A percentile compares a stretch with the other conserved stretches of the same genome.
Conservation (phyloP, 2,113 vertebrate genomes). For the Lutjanus erythropterus region DNA sequence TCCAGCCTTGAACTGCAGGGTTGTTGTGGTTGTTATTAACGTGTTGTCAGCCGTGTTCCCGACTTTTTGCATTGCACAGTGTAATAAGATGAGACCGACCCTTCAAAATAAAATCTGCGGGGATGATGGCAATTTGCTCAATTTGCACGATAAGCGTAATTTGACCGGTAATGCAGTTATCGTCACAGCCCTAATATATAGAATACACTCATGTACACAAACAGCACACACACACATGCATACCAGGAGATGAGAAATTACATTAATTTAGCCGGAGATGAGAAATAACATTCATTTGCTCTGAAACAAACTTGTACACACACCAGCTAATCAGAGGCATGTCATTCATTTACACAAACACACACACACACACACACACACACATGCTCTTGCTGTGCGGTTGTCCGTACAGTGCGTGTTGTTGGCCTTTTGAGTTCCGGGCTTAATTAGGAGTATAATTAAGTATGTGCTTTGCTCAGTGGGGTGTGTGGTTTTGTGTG, state of each 20-base stretch:
- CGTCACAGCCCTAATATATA: no score
- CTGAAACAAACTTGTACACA: conserved; percentile 31
- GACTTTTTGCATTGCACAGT: no score
- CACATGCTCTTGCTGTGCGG: not conserved
- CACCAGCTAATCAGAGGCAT: conserved; percentile 25
- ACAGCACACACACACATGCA: not conserved
- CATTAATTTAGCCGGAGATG: conserved; percentile 3
- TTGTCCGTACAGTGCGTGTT: conserved; percentile 17
- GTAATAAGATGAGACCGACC: no score
- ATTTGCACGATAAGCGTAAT: no score
- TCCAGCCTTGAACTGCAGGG: no score
- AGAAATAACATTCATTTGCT: conserved; percentile 53
- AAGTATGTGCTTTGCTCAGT: conserved; percentile 64
- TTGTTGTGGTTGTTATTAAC: no score
- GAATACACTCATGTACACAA: no score
- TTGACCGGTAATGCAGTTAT: no score
- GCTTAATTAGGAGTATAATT: conserved; percentile 79
- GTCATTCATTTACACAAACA: conserved; percentile 44
- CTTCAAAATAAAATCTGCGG: no score
- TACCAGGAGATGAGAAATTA: conserved; percentile 6
- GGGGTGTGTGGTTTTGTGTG: conserved; percentile 33
- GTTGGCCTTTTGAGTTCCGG: conserved; percentile 62
- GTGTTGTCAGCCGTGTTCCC: no score
- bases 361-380: conserved; percentile 22
- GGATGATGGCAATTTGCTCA: no score